Evolutionary conservation across 2,113 vertebrate species (phyloP).

Genomic region (Eretmochelys imbricata): DNA sequence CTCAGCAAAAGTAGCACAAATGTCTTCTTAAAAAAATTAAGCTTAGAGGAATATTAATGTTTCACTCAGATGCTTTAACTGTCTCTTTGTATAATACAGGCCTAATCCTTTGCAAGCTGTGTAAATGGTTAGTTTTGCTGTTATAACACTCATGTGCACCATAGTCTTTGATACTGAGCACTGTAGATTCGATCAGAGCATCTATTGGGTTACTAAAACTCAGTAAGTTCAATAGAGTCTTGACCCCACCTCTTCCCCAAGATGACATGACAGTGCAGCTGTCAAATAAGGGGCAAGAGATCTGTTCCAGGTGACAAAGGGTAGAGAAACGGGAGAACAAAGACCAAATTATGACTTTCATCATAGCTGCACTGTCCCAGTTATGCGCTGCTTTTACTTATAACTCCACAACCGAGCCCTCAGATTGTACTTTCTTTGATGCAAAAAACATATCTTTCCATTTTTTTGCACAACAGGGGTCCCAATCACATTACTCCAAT

Average conservation of each 20-base stretch:
- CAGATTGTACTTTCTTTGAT: not conserved
- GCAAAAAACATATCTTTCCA: not conserved
- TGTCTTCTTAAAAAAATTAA: fast-evolving
- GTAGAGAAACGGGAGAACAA: not conserved
- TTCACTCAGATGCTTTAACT: not conserved
- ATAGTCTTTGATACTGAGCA: not conserved
- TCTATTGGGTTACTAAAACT: not conserved
- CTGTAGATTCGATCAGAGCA: not conserved
- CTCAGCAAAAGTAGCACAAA: not conserved
- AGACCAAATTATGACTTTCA: not conserved
- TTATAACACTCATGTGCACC: not conserved
- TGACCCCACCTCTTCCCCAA: not conserved
- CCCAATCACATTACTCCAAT: not conserved
- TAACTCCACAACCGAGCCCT: not conserved
- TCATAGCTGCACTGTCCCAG: not conserved
- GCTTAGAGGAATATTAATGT: not conserved
- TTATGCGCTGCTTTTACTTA: not conserved
- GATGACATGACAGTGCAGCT: not conserved
- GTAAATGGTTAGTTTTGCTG: not conserved
- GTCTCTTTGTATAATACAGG: not conserved
- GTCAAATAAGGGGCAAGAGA: not conserved
- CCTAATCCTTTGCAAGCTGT: not conserved
- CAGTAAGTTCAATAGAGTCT: not conserved
- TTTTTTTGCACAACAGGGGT: not conserved
- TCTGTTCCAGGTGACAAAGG: not conserved